phyloP scores from a whole-genome alignment of 2,113 vertebrate genomes.

The Corapipo altera region DNA sequence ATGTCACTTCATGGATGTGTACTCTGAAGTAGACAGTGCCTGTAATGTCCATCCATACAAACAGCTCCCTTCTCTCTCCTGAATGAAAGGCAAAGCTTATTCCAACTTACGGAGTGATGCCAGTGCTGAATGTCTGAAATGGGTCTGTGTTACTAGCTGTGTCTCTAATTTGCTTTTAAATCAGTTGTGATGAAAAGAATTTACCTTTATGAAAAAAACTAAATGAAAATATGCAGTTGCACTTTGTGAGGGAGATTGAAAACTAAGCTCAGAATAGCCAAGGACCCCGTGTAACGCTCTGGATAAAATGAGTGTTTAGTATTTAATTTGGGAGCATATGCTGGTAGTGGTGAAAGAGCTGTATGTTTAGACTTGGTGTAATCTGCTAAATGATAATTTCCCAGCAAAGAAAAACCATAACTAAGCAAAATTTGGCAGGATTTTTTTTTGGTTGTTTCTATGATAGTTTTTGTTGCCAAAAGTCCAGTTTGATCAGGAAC shows the following conservation, averaged over 20 bases:
- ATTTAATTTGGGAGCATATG: neutral
- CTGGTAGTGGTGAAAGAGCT: neutral
- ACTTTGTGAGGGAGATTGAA: neutral
- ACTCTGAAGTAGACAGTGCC: slow-evolving; percentile 8
- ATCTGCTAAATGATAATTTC: neutral
- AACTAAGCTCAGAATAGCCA: neutral
- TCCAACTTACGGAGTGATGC: slow-evolving; percentile 7
- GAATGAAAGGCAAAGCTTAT: slow-evolving; percentile 44
- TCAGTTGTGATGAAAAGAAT: neutral
- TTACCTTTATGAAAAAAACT: slow-evolving; percentile 13
- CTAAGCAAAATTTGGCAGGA: neutral
- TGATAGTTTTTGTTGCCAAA: neutral
- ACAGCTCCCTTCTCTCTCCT: slow-evolving; percentile 17
- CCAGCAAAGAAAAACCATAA: neutral
- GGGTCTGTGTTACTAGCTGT: neutral
- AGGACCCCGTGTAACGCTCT: neutral
- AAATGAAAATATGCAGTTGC: neutral
- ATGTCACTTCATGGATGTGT: neutral
- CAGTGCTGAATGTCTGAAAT: neutral
- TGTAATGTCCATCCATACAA: slow-evolving; percentile 20
- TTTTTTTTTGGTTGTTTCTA: neutral
- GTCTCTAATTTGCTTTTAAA: slow-evolving; percentile 4
- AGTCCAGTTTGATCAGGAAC: neutral
- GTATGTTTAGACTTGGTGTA: neutral
- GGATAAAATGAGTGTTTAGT: neutral